Evolutionary conservation across 2,888 invertebrate species (phyloP).

Genomic region (Argyresthia albistria): DNA sequence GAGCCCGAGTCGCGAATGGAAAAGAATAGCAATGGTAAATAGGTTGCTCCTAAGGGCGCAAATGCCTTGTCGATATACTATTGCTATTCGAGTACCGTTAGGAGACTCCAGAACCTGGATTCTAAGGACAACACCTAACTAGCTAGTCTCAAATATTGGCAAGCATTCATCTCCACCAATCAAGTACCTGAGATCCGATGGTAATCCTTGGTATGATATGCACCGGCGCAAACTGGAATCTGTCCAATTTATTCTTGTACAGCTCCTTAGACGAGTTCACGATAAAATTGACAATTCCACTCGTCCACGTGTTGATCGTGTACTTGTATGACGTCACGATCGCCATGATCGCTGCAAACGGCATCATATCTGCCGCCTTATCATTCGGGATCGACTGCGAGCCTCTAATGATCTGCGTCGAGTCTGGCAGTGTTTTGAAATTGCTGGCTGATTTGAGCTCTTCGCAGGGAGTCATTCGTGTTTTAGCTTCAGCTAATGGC

Average conservation of each 20-base stretch:
- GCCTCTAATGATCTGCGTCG: conserved; percentile 72
- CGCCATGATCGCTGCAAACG: conserved; percentile 73
- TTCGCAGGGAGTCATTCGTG: conserved; percentile 39
- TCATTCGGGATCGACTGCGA: conserved; percentile 39
- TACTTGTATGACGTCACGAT: conserved; percentile 75
- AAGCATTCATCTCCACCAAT: too few relatives aligned
- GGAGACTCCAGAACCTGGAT: too few relatives aligned
- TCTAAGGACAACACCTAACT: too few relatives aligned
- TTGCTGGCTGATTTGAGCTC: conserved; percentile 72
- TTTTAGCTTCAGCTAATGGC: conserved; percentile 35
- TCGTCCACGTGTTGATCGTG: conserved; percentile 72
- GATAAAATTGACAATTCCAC: conserved; percentile 72
- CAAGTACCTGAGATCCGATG: conserved; percentile 64
- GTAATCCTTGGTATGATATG: conserved; percentile 74
- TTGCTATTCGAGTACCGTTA: too few relatives aligned
- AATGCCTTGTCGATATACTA: too few relatives aligned
- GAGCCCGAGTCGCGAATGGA: too few relatives aligned
- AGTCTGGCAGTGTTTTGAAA: conserved; percentile 73
- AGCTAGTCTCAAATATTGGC: too few relatives aligned
- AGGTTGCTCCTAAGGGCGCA: too few relatives aligned
- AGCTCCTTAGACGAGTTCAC: conserved; percentile 56
- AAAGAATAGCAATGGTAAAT: too few relatives aligned
- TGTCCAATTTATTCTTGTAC: conserved; percentile 46
- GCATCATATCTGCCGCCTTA: conserved; percentile 45
- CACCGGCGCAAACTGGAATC: conserved; percentile 62